A percentile compares a stretch with the other conserved stretches of the same genome.
Evolutionary conservation across 2,888 invertebrate species (phyloP).

Genomic region (Germaria angustata): DNA sequence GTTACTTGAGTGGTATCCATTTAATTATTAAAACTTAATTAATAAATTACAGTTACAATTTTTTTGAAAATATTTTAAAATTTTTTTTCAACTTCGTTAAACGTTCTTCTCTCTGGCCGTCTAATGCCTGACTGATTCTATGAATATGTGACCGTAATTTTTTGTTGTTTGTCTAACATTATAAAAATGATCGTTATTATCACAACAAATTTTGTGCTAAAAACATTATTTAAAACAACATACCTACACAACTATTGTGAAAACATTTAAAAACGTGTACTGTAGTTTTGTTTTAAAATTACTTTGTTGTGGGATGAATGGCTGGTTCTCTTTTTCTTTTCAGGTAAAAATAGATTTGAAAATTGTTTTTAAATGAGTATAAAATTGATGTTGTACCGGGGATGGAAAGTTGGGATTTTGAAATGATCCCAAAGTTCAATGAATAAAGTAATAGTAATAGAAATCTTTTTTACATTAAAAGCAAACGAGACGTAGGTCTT

Average conservation of each 20-base stretch:
- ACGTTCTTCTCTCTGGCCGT: constrained; percentile 65
- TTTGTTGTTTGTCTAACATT: constrained; percentile 58
- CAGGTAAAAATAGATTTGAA: constrained; percentile 4
- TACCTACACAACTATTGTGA: not conserved
- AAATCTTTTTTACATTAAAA: no score
- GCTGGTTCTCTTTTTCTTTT: not conserved
- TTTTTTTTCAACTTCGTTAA: not conserved
- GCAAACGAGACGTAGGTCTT: no score
- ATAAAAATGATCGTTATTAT: constrained; percentile 21
- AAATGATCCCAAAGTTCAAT: not conserved
- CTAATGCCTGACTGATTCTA: constrained; percentile 71
- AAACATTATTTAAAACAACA: not conserved
- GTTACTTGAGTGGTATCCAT: constrained; percentile 64
- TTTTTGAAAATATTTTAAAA: not conserved
- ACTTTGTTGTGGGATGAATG: not conserved
- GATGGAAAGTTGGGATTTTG: not conserved
- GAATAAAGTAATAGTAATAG: no score
- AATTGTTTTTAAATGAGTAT: constrained; percentile 29
- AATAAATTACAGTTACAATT: not conserved
- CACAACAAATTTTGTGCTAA: not conserved
- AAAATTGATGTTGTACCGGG: not conserved
- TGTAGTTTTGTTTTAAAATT: not conserved
- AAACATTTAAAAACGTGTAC: not conserved
- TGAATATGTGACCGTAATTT: constrained; percentile 57
- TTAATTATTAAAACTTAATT: not conserved